Conservation (phyloP, 2,888 invertebrate species). For the Chrysolina oricalcia region DNA sequence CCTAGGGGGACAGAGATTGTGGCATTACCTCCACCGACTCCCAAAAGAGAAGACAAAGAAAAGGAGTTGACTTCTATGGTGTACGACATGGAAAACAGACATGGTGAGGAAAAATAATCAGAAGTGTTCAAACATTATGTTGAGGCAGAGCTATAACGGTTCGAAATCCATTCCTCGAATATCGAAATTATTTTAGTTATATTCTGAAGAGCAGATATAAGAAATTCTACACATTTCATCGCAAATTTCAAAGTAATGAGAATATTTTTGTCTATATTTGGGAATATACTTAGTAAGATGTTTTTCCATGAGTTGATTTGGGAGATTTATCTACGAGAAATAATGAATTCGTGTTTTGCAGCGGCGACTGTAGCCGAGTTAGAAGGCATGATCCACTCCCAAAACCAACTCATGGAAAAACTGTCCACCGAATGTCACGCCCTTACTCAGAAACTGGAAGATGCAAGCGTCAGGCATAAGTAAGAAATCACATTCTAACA, state of each 20-base stretch:
- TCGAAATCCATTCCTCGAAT: no score
- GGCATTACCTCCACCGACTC: constrained; percentile 65
- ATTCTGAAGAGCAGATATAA: no score
- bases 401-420: constrained; percentile 95
- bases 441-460: constrained; percentile 92
- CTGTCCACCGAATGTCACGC: constrained; percentile 91
- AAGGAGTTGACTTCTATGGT: constrained; percentile 84
- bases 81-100: constrained; percentile 87
- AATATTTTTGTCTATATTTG: neutral
- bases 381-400: constrained; percentile 91
- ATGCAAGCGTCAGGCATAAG: constrained; percentile 91
- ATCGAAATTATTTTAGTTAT: no score
- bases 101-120: constrained; percentile 76
- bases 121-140: neutral
- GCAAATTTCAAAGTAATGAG: no score
- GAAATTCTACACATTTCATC: no score
- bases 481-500: constrained; percentile 72
- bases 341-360: constrained; percentile 73
- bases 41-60: constrained; percentile 70
- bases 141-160: neutral
- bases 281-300: neutral
- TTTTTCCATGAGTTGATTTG: constrained; percentile 70
- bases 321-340: constrained; percentile 50
- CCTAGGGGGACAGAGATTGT: constrained; percentile 61
- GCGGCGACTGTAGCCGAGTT: constrained; percentile 92